Base-by-base conservation (phyloP, 2,888 invertebrate genomes). In the Hipparchia semele region DNA sequence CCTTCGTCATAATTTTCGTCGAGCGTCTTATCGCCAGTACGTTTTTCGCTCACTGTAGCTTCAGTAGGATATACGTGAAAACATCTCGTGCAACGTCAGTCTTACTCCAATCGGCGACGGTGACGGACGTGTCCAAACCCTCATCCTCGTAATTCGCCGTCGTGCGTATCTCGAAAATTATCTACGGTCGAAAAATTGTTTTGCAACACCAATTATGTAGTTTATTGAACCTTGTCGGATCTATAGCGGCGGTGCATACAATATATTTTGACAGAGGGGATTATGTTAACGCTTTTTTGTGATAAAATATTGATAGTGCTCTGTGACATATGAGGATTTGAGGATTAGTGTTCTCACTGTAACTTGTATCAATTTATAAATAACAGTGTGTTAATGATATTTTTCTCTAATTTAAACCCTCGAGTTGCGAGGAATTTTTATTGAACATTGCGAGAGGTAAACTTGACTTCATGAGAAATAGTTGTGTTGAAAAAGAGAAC, bases 161-260 rank as follows among this genome's bases (percentile, higher is more conserved):
- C 46, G 58, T 64, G 46, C 46, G 49, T 61, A 62, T 62, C 62
- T 49, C 39, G n/a, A 58, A 45, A 33, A 67, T 71, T 71, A 71
- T 67, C 45, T 56, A 61, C 71, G 49, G 12, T 64, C 70, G 71
- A 71, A 71, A 73, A 72, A 73, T 33, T 68, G 51, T 70, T 71
- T 68, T 69, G 67, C 67, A 72, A 53, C 65, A 13, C 39, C 68
- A 64, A 72, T 68, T 62, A 68, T 62, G 72, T 62, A 58, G 72
- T 72, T 70, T 53, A 62, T 60, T 68, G 64, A 71, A 56, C 59
- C 61, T 74, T 62, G 67, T 73, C 64, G 58, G 33, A 58, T 58
- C 13, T 68, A 51, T 58, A 5, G 49, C 23, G 56, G 23, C 12
- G 65, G 51, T 65, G 65, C 51, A 65, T 53, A 51, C 49, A 10